phyloP scores from a whole-genome alignment of 2,888 invertebrate genomes.

The Aelia acuminata region DNA sequence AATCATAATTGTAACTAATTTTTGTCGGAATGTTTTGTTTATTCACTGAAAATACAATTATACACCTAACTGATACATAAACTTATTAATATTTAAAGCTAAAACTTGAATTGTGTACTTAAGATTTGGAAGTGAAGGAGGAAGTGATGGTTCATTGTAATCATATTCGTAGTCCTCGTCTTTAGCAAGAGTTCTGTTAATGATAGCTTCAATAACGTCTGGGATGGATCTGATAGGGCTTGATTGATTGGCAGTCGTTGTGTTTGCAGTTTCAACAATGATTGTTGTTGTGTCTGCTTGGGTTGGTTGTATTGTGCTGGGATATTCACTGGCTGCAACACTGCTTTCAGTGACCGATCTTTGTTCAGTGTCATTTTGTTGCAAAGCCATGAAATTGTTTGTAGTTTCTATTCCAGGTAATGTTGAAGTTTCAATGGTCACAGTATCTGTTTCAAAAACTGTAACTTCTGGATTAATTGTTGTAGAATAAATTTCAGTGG shows the following conservation, averaged over 20 bases:
- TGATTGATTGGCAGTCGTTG: constrained; percentile 15
- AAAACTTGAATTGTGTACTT: constrained; percentile 71
- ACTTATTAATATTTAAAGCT: constrained; percentile 18
- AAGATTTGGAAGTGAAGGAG: constrained; percentile 86
- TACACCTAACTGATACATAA: too few species aligned
- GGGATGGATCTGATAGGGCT: constrained; percentile 58
- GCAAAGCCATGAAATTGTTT: background rate
- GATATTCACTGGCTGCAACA: constrained; percentile 26
- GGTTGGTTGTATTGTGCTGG: constrained; percentile 28
- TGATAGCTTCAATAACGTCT: constrained; percentile 69
- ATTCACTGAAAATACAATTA: constrained; percentile 64
- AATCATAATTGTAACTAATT: too few species aligned
- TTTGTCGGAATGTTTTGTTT: background rate
- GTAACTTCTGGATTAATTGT: background rate
- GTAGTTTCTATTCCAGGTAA: constrained; percentile 14
- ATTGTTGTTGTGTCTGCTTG: constrained; percentile 51
- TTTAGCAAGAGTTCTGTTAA: constrained; percentile 73
- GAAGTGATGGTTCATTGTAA: constrained; percentile 80
- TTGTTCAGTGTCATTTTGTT: constrained; percentile 60
- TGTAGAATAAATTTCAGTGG: constrained; percentile 17
- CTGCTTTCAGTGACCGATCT: constrained; percentile 54
- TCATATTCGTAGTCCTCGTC: constrained; percentile 78
- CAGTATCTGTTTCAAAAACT: background rate
- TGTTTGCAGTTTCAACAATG: background rate
- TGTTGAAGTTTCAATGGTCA: constrained; percentile 38